Percentiles rank a stretch among this genome's conserved stretches.
phyloP scores from a whole-genome alignment of 2,797 vertebrate species.

The Coendou prehensilis region DNA sequence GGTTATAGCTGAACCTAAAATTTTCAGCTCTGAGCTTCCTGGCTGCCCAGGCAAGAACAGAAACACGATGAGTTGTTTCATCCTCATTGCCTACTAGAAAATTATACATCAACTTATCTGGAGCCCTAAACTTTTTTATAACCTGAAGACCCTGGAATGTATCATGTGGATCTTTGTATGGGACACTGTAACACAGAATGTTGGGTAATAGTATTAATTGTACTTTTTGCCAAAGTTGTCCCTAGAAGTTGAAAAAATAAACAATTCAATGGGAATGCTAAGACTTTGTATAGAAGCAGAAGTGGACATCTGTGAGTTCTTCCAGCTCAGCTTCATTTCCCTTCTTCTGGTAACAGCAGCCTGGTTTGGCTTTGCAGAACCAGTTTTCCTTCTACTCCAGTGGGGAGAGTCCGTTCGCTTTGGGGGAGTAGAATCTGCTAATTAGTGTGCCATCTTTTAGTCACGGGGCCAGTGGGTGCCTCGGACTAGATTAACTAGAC shows the following conservation, averaged over 20 bases:
- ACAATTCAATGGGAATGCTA: not conserved
- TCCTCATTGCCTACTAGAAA: not conserved
- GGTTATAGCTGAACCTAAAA: not conserved
- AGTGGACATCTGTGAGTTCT: not conserved
- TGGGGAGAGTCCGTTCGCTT: not conserved
- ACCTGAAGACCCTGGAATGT: not conserved
- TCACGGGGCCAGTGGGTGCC: not conserved
- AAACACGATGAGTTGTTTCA: not conserved
- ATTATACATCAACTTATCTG: not conserved
- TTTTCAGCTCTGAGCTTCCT: constrained; percentile 31
- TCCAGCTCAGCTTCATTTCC: not conserved
- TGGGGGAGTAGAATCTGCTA: not conserved
- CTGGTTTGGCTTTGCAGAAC: not conserved
- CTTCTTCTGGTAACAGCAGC: not conserved
- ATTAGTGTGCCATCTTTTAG: not conserved
- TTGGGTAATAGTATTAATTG: not conserved
- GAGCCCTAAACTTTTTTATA: not conserved
- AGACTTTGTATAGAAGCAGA: not conserved
- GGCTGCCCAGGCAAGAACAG: constrained; percentile 1
- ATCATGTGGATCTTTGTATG: not conserved
- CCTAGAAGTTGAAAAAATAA: constrained; percentile 48
- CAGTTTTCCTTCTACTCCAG: not conserved
- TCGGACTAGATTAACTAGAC: not conserved
- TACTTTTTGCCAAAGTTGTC: constrained; percentile 3
- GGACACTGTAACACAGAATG: not conserved